Evolutionary conservation across 2,888 invertebrate species (phyloP), one percentile per base, ranked within the genome.

Genomic region (Timema cristinae): DNA sequence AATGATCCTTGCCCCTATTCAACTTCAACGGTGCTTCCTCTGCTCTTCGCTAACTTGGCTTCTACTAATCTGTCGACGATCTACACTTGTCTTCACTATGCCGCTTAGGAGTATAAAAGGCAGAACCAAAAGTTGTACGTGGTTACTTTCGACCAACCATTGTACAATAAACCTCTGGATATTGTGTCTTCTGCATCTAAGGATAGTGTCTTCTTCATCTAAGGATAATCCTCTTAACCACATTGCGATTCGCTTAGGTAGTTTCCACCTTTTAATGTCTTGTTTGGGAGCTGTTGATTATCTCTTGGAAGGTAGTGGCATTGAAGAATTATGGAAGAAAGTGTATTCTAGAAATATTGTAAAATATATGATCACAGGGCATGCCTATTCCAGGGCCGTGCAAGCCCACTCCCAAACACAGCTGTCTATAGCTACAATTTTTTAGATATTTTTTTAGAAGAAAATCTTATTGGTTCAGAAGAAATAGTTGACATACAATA

Each of bases 361-460:
- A 16, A 2, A 9, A 11, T 13, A 59, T 32, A 59, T 59, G 1
- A 8, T 13, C 32, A 59, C n/a, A 16, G 13, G 15, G 2, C 13
- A 59, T 59, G 59, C 59, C 32, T 59, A 59, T 59, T n/a, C 59
- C n/a, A 59, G 59, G 32, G 59, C 59, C n/a, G n/a, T 59, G 32
- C 15, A 6, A 59, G 59, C 59, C 32, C 59, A 59, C 32, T 59
- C 59, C 8, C 10, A 5, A 8, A 16, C 10, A 16, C 59, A 59
- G n/a, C 1, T 32, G 8, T n/a, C 59, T 59, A 59, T 59, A 15
- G 6, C 59, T 59, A 15, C 8, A 16, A 16, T 59, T n/a, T 8
- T 59, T 59, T 59, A 15, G 59, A 13, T n/a, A 16, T 2, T 5
- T 6, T n/a, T 59, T n/a, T 16, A 15, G 59, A 59, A 59, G 6